phyloP scores from a whole-genome alignment of 2,888 invertebrate species.

The Didymodactylos carnosus region DNA sequence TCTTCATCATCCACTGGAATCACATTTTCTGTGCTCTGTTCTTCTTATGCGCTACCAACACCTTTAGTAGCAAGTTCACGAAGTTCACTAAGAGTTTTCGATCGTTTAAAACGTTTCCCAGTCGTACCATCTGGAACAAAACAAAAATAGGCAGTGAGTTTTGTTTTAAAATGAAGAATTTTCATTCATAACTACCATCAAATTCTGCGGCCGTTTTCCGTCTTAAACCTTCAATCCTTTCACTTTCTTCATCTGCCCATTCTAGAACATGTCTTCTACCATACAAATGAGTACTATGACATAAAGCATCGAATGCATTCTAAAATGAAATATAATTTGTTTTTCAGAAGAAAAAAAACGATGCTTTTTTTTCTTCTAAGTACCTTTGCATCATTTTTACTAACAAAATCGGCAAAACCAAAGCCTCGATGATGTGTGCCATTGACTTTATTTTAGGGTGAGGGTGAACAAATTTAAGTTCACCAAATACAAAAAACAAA shows the following conservation, averaged over 20 bases:
- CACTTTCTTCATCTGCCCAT: conserved; percentile 53
- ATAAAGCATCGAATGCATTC: conserved; percentile 74
- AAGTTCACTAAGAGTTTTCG: not conserved
- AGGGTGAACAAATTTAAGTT: conserved; percentile 63
- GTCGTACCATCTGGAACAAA: not conserved
- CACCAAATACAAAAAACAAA: conserved; percentile 83
- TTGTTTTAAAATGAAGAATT: not conserved
- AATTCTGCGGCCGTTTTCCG: not conserved
- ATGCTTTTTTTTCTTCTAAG: not conserved
- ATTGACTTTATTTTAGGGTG: conserved; percentile 71
- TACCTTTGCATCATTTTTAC: conserved; percentile 75
- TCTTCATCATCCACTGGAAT: too few species aligned
- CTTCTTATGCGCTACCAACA: too few species aligned
- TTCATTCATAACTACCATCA: too few species aligned
- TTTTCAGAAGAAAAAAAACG: not conserved
- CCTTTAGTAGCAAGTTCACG: too few species aligned
- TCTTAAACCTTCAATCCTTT: not conserved
- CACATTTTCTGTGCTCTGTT: too few species aligned
- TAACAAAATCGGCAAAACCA: conserved; percentile 76
- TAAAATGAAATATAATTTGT: too few species aligned
- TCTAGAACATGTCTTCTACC: conserved; percentile 79
- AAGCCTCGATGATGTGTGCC: conserved; percentile 72
- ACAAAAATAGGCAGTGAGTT: not conserved
- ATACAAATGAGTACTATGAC: conserved; percentile 89
- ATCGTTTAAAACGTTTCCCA: not conserved